These are phyloP conservation scores for Danio rerio DNA, from an alignment of 2,113 vertebrate species.

Conservation along the genomic window GRCz12tu NC_133193.1:52175001-52175500, in stretches of 20 bases:
- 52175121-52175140: slow-evolving; percentile 35
- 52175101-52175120: slow-evolving; percentile 4
- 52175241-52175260: not conserved
- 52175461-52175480: too few species aligned
- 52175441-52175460: too few species aligned
- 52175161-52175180: slow-evolving; percentile 40
- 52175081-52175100: not conserved
- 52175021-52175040: not conserved
- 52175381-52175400: too few species aligned
- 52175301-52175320: too few species aligned
- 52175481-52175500: too few species aligned
- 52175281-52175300: too few species aligned
- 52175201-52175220: not conserved
- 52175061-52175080: slow-evolving; percentile 22
- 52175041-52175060: slow-evolving; percentile 25
- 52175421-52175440: too few species aligned
- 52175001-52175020: not conserved
- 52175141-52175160: slow-evolving; percentile 37
- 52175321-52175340: too few species aligned
- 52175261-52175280: too few species aligned
- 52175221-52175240: not conserved
- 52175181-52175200: slow-evolving; percentile 18
- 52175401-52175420: too few species aligned
- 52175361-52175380: too few species aligned
- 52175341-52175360: too few species aligned